Evolutionary conservation across 2,888 invertebrate species (phyloP).

Genomic region (Hyalella azteca): DNA sequence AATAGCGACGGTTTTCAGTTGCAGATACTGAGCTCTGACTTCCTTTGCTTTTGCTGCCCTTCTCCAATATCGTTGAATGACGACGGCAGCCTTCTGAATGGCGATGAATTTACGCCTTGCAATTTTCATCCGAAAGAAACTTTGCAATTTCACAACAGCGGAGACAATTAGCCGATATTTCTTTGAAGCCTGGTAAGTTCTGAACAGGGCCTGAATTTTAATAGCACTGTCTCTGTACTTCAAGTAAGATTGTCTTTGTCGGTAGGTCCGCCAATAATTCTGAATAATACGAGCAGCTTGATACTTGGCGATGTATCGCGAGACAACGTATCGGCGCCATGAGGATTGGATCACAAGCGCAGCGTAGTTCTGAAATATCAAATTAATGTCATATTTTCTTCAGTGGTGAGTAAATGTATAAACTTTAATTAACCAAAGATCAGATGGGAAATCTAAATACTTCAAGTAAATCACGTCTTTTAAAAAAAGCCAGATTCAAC

Average conservation of each 20-base stretch:
- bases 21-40: conserved; percentile 38
- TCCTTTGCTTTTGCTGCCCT: neutral
- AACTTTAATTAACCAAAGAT: no score
- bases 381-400: no score
- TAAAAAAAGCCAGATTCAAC: no score
- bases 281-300: conserved; percentile 33
- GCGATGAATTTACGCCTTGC: neutral
- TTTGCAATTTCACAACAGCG: conserved; percentile 20
- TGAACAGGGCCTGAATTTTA: conserved; percentile 38
- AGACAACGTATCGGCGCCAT: conserved; percentile 28
- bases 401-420: no score
- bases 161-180: neutral
- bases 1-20: conserved; percentile 34
- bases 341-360: conserved; percentile 39
- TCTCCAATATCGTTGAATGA: conserved; percentile 29
- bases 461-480: no score
- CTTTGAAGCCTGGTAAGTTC: neutral
- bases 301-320: neutral
- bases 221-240: neutral
- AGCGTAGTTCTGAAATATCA: conserved; percentile 40
- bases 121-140: neutral
- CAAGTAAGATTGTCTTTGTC: neutral
- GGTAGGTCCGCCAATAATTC: conserved; percentile 22
- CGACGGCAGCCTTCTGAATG: neutral
- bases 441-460: no score